Evolutionary conservation across 2,113 vertebrate genomes (phyloP).

Genomic region (Tyto alba): DNA sequence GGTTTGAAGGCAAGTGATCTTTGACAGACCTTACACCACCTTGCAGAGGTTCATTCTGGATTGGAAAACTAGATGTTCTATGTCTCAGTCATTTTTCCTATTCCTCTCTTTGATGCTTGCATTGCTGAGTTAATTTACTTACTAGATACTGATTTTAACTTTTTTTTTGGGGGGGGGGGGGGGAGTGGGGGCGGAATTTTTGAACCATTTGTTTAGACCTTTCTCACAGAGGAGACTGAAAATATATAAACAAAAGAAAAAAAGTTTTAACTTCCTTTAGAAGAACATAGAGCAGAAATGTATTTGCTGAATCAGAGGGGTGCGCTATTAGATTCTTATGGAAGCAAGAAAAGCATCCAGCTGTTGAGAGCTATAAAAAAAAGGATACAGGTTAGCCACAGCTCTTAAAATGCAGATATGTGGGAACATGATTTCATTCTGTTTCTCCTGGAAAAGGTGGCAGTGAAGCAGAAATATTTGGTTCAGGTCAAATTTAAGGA

Average conservation of each 20-base stretch:
- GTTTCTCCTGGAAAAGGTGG: background rate
- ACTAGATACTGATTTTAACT: background rate
- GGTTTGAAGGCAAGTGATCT: background rate
- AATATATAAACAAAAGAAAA: background rate
- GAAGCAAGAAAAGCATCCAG: slow-evolving; percentile 26
- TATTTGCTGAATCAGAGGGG: background rate
- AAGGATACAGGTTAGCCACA: slow-evolving; percentile 25
- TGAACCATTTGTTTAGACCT: background rate
- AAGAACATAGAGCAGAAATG: background rate
- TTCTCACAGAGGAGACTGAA: background rate
- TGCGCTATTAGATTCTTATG: slow-evolving; percentile 26
- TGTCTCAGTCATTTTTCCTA: background rate
- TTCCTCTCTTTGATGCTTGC: background rate
- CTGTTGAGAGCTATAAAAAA: slow-evolving; percentile 33
- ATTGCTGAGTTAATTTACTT: background rate
- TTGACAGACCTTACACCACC: background rate
- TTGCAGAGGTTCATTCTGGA: background rate
- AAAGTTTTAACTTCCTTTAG: background rate
- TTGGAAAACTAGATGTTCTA: background rate
- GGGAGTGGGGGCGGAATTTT: no score
- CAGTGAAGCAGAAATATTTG: background rate
- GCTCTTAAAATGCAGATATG: slow-evolving; percentile 13
- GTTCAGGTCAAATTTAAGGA: background rate
- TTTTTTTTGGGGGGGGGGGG: no score
- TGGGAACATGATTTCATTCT: background rate